These are phyloP conservation scores for Heteronetta atricapilla DNA, from an alignment of 2,113 vertebrate species.

Conservation along the genomic window DNA sequence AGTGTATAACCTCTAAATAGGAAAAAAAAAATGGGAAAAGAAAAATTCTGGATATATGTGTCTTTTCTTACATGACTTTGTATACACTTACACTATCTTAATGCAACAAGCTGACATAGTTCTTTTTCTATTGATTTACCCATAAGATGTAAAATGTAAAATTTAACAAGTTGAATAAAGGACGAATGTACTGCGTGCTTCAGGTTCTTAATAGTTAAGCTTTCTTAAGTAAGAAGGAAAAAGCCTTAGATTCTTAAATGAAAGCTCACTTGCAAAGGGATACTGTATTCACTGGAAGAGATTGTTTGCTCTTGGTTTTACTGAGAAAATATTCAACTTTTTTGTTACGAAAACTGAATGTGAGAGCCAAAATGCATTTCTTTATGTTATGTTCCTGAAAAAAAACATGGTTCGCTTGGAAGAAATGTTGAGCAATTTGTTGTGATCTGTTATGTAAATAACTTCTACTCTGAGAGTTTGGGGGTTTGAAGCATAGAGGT, in stretches of 20 bases:
- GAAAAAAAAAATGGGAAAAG: background rate
- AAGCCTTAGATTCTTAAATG: background rate
- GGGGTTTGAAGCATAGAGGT: background rate
- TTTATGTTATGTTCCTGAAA: background rate
- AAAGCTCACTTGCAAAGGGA: background rate
- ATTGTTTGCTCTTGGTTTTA: background rate
- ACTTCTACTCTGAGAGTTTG: background rate
- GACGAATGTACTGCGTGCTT: background rate
- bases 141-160: background rate
- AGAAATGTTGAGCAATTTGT: background rate
- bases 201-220: background rate
- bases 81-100: background rate
- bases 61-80: background rate
- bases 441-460: background rate
- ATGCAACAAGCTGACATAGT: background rate
- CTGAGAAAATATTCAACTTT: background rate
- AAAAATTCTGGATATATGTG: background rate
- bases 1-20: background rate
- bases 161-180: background rate
- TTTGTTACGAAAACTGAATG: background rate
- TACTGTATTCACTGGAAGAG: background rate
- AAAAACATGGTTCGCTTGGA: background rate
- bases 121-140: background rate
- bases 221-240: background rate
- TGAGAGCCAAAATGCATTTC: background rate